Evolutionary conservation across 2,797 vertebrate species (phyloP).

Genomic region (Corythornis leucogaster): DNA sequence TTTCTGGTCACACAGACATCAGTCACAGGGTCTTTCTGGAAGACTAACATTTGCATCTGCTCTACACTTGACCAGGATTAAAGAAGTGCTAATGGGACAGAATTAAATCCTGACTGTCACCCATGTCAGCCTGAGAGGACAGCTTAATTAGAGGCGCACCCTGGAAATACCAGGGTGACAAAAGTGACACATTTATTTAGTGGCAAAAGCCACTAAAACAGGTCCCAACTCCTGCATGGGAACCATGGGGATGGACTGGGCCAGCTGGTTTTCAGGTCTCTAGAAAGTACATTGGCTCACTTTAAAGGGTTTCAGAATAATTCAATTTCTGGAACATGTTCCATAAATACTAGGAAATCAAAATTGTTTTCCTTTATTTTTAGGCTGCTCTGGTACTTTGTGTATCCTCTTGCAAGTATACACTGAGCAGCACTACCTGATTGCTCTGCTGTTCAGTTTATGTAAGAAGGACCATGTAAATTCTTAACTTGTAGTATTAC

Average conservation of each 20-base stretch:
- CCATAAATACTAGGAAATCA: background rate
- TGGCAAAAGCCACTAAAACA: background rate
- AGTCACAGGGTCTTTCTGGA: background rate
- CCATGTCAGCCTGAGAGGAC: background rate
- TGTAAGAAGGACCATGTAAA: background rate
- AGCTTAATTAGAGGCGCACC: background rate
- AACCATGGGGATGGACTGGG: background rate
- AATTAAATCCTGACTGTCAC: background rate
- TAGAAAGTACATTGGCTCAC: background rate
- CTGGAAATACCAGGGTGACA: background rate
- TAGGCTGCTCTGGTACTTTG: background rate
- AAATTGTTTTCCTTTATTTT: background rate
- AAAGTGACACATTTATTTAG: too few species aligned
- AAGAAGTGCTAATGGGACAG: background rate
- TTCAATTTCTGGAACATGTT: background rate
- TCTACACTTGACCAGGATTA: background rate
- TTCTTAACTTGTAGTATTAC: background rate
- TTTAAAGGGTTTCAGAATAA: background rate
- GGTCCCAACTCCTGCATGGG: background rate
- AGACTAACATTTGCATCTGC: background rate
- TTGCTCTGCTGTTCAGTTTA: background rate
- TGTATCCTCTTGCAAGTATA: background rate
- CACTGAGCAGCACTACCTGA: background rate
- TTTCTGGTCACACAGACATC: background rate
- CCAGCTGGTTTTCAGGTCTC: background rate